Evolutionary conservation across 2,113 vertebrate genomes (phyloP).

Genomic region (Pedionomus torquatus): DNA sequence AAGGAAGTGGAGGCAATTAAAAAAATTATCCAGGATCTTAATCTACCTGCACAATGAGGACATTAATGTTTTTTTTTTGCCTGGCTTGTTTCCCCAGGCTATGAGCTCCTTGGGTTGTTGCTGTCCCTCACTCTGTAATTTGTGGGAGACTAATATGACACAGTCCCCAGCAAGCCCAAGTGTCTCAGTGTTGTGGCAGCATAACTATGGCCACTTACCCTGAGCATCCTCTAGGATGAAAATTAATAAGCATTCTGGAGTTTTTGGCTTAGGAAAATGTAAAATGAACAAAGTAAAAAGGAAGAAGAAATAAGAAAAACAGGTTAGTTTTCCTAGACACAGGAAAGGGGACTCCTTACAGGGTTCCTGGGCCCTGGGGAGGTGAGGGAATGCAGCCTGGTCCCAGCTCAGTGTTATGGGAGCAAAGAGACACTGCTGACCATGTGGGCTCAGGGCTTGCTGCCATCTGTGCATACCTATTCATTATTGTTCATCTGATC

Average conservation of each 20-base stretch:
- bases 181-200: fast-evolving
- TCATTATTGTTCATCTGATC: not conserved
- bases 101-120: not conserved
- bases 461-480: not conserved
- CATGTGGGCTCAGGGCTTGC: not conserved
- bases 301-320: not conserved
- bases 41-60: not conserved
- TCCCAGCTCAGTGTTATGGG: not conserved
- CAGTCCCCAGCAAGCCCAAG: not conserved
- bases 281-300: not conserved
- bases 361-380: fast-evolving
- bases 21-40: not conserved
- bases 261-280: not conserved
- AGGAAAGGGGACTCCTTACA: not conserved
- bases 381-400: not conserved
- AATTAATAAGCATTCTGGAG: not conserved
- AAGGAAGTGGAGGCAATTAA: not conserved
- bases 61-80: not conserved
- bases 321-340: not conserved
- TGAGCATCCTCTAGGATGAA: not conserved
- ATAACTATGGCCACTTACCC: not conserved
- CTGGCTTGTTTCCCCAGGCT: not conserved
- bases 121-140: not conserved
- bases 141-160: fast-evolving
- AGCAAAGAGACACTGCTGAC: not conserved